Conservation (phyloP, 2,113 vertebrate genomes). For the Syrmaticus mikado region DNA sequence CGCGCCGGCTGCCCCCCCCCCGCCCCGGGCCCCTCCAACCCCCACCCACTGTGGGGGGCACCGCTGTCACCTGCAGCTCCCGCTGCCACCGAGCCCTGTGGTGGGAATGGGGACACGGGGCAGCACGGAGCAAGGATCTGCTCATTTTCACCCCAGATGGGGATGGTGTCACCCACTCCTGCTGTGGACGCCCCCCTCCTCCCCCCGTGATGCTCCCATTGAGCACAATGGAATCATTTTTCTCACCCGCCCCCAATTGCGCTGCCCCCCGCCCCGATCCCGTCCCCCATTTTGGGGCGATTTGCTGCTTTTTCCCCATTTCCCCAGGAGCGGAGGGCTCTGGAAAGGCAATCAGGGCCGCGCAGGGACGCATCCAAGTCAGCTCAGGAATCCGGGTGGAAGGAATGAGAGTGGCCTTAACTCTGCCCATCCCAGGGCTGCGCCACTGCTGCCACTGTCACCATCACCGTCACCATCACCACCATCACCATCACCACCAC, state of each 20-base stretch:
- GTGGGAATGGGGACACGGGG: not conserved
- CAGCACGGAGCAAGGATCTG: not conserved
- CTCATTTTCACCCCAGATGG: not conserved
- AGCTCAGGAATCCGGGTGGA: constrained; percentile 32
- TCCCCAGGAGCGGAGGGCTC: not conserved
- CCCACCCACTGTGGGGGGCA: not conserved
- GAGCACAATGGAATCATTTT: not conserved
- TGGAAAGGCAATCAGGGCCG: constrained; percentile 17
- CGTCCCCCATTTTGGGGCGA: not conserved
- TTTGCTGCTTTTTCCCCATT: not conserved
- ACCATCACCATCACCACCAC: no score
- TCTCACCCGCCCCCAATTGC: not conserved
- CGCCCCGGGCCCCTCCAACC: not conserved
- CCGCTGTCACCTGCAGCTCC: not conserved
- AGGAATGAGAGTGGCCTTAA: constrained; percentile 36
- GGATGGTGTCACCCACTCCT: not conserved
- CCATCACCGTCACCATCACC: accelerated
- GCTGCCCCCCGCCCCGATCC: not conserved
- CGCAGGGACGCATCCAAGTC: not conserved
- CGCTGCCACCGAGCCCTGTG: not conserved
- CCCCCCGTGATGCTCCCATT: not conserved
- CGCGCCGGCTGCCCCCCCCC: no score
- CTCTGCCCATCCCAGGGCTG: not conserved
- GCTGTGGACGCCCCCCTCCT: not conserved
- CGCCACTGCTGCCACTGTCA: not conserved